These are phyloP conservation scores for Aythya baeri DNA, from an alignment of 2,113 vertebrate genomes.

Conservation along the genomic window DNA sequence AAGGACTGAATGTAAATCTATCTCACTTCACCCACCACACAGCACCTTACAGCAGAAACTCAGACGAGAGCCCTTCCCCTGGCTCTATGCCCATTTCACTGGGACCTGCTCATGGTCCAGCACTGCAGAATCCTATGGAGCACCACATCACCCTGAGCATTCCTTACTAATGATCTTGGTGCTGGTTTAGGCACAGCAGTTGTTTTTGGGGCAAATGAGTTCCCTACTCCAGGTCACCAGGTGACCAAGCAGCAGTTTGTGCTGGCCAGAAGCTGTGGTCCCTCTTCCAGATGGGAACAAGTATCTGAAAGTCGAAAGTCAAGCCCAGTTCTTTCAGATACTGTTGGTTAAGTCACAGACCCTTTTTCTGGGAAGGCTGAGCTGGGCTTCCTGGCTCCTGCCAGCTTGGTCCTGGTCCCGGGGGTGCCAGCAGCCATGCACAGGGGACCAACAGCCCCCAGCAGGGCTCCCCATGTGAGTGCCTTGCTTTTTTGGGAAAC, in stretches of 20 bases:
- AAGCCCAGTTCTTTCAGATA: neutral
- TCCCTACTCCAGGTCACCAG: neutral
- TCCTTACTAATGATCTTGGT: neutral
- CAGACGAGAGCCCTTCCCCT: neutral
- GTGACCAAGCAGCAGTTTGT: neutral
- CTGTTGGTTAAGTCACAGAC: neutral
- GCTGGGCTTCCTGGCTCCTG: neutral
- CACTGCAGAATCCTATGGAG: neutral
- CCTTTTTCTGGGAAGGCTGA: neutral
- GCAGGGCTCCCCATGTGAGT: neutral
- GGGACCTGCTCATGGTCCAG: neutral
- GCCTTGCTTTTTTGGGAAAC: neutral
- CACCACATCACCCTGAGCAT: neutral
- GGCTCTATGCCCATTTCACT: fast-evolving
- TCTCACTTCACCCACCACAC: neutral
- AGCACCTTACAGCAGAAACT: neutral
- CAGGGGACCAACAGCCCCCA: neutral
- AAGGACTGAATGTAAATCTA: neutral
- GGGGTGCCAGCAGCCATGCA: neutral
- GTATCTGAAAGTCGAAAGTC: neutral
- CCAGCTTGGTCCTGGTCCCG: neutral
- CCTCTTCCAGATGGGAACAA: neutral
- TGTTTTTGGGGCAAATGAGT: neutral
- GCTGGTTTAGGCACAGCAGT: fast-evolving
- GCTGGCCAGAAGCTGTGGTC: neutral